Evolutionary conservation across 2,888 invertebrate genomes (phyloP).

Genomic region (Pasiphila rectangulata): DNA sequence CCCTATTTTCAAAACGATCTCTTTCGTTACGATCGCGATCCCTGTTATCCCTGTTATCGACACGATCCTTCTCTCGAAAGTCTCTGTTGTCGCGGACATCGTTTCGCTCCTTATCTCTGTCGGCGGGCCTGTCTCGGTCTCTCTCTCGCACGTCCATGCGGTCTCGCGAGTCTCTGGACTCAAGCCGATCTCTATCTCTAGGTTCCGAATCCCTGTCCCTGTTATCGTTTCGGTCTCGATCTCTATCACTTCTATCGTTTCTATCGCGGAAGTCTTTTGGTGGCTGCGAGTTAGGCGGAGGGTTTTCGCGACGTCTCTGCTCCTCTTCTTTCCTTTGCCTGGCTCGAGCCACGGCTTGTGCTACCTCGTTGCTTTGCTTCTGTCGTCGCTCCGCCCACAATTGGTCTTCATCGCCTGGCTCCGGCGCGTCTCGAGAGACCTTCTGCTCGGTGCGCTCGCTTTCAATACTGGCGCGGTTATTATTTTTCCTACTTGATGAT

Average conservation of each 20-base stretch:
- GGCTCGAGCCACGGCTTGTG: slow-evolving; percentile 90
- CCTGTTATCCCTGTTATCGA: slow-evolving; percentile 42
- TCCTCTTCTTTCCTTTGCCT: slow-evolving; percentile 93
- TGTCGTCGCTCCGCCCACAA: slow-evolving; percentile 86
- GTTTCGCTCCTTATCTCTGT: slow-evolving; percentile 40
- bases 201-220: slow-evolving; percentile 55
- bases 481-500: slow-evolving; percentile 59
- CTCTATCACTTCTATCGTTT: slow-evolving; percentile 50
- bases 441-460: slow-evolving; percentile 64
- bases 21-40: slow-evolving; percentile 39
- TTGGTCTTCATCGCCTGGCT: slow-evolving; percentile 73
- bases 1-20: slow-evolving; percentile 43
- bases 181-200: slow-evolving; percentile 48
- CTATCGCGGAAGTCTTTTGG: slow-evolving; percentile 54
- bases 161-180: slow-evolving; percentile 42
- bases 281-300: slow-evolving; percentile 47
- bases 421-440: slow-evolving; percentile 41
- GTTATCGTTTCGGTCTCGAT: slow-evolving; percentile 56
- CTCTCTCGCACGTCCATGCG: slow-evolving; percentile 43
- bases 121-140: slow-evolving; percentile 37
- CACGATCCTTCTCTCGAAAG: slow-evolving; percentile 40
- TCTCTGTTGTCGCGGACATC: slow-evolving; percentile 33
- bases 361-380: slow-evolving; percentile 86
- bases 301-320: slow-evolving; percentile 83
- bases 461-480: slow-evolving; percentile 57